These are phyloP conservation scores for Seriola dumerili DNA, from an alignment of 2,113 vertebrate species.

Conservation along the genomic window DNA sequence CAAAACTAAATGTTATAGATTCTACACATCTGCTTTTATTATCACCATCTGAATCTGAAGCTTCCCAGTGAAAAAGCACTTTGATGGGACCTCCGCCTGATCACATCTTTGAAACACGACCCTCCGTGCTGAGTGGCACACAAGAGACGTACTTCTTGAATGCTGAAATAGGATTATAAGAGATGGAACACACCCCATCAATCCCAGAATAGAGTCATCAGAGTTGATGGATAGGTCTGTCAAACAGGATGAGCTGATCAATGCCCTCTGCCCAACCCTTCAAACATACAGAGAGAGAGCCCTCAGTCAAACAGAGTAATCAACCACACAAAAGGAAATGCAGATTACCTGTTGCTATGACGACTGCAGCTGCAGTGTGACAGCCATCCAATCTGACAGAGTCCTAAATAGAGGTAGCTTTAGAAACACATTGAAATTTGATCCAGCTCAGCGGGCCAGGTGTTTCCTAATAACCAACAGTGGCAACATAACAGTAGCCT, in stretches of 20 bases:
- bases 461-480: slow-evolving; percentile 47
- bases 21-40: neutral
- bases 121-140: slow-evolving; percentile 1
- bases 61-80: neutral
- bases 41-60: neutral
- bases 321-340: slow-evolving; percentile 82
- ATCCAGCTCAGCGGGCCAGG: slow-evolving; percentile 60
- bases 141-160: slow-evolving; percentile 39
- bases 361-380: slow-evolving; percentile 88
- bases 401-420: slow-evolving; percentile 54
- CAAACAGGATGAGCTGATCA: slow-evolving; percentile 69
- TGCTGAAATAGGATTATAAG: slow-evolving; percentile 51
- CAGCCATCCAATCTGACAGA: slow-evolving; percentile 48
- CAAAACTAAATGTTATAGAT: neutral
- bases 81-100: neutral
- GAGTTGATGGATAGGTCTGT: slow-evolving; percentile 59
- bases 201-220: slow-evolving; percentile 62
- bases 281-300: slow-evolving; percentile 60
- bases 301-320: slow-evolving; percentile 78
- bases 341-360: slow-evolving; percentile 86
- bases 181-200: slow-evolving; percentile 36
- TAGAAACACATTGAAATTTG: slow-evolving; percentile 57
- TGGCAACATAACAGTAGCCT: slow-evolving; percentile 14
- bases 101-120: slow-evolving; percentile 41
- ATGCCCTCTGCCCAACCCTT: slow-evolving; percentile 47